Conservation (phyloP, 2,888 invertebrate species). For the Pristionchus maxplancki region DNA sequence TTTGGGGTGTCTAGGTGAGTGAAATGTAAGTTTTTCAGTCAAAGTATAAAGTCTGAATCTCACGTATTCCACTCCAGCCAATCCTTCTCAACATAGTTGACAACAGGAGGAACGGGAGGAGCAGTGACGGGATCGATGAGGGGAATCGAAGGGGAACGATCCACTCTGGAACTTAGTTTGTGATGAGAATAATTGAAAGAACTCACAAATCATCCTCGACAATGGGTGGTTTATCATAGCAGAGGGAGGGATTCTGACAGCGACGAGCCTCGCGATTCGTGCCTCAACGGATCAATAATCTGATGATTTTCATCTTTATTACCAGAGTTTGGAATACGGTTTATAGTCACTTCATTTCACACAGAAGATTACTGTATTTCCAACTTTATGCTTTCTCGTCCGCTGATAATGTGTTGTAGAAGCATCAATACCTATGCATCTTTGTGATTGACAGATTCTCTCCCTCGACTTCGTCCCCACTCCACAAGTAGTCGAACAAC, state of each 20-base stretch:
- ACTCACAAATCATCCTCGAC: not conserved
- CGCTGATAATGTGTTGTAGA: too few species aligned
- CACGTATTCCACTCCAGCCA: slow-evolving; percentile 44
- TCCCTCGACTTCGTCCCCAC: slow-evolving; percentile 38
- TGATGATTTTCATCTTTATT: too few species aligned
- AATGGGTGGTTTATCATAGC: not conserved
- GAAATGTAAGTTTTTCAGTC: not conserved
- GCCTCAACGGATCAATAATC: not conserved
- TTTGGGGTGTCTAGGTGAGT: too few species aligned
- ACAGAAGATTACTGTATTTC: too few species aligned
- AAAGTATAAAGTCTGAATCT: not conserved
- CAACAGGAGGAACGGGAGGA: slow-evolving; percentile 39
- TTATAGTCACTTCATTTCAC: too few species aligned
- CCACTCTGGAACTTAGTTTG: not conserved
- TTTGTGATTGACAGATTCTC: slow-evolving; percentile 8
- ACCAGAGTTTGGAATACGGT: too few species aligned
- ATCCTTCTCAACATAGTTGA: slow-evolving; percentile 35
- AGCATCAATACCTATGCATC: slow-evolving; percentile 48
- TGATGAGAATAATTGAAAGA: not conserved
- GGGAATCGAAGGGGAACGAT: not conserved
- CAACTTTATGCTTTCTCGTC: too few species aligned
- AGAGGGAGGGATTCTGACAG: slow-evolving; percentile 18
- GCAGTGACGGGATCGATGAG: slow-evolving; percentile 44
- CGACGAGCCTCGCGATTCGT: slow-evolving; percentile 46
- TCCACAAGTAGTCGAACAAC: slow-evolving; percentile 48